phyloP scores from a whole-genome alignment of 37 sponge, comb jelly and placozoan species.

The Cliona cf. orientalis region DNA sequence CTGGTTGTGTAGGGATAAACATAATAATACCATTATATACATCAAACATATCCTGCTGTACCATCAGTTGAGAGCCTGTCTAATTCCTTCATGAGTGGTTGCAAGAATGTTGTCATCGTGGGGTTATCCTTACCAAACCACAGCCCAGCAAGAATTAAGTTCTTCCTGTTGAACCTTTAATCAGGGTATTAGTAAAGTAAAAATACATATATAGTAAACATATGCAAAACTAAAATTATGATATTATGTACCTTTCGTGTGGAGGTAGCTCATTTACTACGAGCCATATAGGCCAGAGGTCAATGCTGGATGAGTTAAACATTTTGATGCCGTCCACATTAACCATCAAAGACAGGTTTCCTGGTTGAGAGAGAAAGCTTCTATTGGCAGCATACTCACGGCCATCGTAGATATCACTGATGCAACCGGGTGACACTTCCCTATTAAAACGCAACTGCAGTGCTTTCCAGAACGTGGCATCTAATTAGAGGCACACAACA shows the following conservation, averaged over 20 bases:
- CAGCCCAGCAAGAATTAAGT: conserved; percentile 9
- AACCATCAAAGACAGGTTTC: conserved; percentile 18
- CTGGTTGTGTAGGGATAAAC: neutral
- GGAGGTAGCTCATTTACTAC: conserved; percentile 45
- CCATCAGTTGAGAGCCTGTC: neutral
- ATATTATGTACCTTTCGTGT: conserved; percentile 35
- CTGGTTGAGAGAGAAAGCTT: neutral
- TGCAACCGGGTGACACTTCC: neutral
- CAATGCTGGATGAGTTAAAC: conserved; percentile 33
- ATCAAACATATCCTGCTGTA: neutral
- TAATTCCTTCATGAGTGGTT: conserved; percentile 4
- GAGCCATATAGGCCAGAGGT: conserved; percentile 49
- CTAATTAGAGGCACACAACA: too few species aligned
- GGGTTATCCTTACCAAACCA: conserved; percentile 22
- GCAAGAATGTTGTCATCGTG: conserved; percentile 6
- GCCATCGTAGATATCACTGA: conserved; percentile 42
- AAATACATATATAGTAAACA: neutral
- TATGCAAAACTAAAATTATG: neutral
- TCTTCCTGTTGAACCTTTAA: conserved; percentile 8
- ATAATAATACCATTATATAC: neutral
- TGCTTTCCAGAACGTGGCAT: neutral
- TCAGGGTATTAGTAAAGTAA: neutral
- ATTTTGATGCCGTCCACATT: conserved; percentile 45
- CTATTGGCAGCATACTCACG: neutral
- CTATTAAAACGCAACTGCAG: neutral